Evolutionary conservation across 2,113 vertebrate species (phyloP), one percentile per base, ranked within the genome.

Genomic region (Dolichotis patagonum): DNA sequence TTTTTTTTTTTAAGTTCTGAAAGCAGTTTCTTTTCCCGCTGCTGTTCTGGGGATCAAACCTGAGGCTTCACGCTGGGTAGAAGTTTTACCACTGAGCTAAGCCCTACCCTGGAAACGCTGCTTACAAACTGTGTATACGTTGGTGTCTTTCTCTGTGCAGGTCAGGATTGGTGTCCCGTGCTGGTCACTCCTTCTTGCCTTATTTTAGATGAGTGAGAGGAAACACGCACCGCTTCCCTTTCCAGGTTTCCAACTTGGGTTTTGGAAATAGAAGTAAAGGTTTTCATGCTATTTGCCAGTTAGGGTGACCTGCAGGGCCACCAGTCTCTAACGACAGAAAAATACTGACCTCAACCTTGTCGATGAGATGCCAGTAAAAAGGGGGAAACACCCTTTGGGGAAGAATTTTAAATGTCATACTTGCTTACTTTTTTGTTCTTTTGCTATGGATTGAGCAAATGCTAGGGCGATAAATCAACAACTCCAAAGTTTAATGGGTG

Each of bases 381-480:
- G 35, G 82, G 60, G 24, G 43, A 93, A 32, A 73, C 35, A 58
- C 63, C 83, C n/a, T 71, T 65, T 54, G 17, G 94, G 38, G 52
- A 95, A 89, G n/a, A 80, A 63, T 80, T 54, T 16, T n/a, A 46
- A 75, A 32, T n/a, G 6, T 67, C 5, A 60, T 41, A 60, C 8
- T 75, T 54, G 62, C 32, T 85, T 26, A 28, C 24, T 91, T 88
- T 71, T 91, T 84, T 90, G 46, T 67, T 43, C 73, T 86, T 88
- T 96, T 82, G 63, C 22, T 88, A 54, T 83, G 62, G 24, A 22
- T 56, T 96, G 65, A 86, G 85, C 73, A 96, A 92, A 41, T 46
- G 91, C 28, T 90, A 75, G 30, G 26, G 91, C 16, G 65, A 77
- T 97, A 92, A 95, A 96, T 92, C 26, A 52, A 46, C 58, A 95